Conservation (phyloP, 2,113 vertebrate species). For the Pelecanoides urinatrix region DNA sequence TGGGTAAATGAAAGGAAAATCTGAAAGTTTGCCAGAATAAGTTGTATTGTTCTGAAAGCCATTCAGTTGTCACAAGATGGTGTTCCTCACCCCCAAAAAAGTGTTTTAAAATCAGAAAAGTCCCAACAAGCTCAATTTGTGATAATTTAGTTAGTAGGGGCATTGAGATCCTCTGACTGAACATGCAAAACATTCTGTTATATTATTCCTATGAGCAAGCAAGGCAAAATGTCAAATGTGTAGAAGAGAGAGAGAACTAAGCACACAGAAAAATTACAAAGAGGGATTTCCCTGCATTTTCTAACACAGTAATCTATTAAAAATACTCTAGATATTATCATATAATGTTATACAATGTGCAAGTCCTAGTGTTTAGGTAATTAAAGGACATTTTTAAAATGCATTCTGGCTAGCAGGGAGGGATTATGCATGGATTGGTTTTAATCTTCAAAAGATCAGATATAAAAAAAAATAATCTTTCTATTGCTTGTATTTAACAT, state of each 20-base stretch:
- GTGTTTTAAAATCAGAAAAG: not conserved
- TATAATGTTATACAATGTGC: slow-evolving; percentile 11
- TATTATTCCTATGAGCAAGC: not conserved
- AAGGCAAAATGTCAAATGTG: not conserved
- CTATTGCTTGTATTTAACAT: slow-evolving; percentile 39
- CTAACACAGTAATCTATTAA: slow-evolving; percentile 8
- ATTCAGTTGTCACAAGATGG: not conserved
- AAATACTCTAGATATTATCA: slow-evolving; percentile 28
- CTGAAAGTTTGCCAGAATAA: not conserved
- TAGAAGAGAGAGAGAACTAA: not conserved
- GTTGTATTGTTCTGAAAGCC: not conserved
- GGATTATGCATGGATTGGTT: slow-evolving; percentile 53
- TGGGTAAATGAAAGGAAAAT: not conserved
- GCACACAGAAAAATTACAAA: not conserved
- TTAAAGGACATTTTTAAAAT: slow-evolving; percentile 53
- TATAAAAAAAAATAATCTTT: slow-evolving; percentile 32
- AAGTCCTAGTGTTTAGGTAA: slow-evolving; percentile 38
- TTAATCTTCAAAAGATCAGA: slow-evolving; percentile 64
- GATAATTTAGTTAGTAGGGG: not conserved
- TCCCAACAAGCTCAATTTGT: not conserved
- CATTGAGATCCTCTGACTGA: not conserved
- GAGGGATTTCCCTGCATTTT: slow-evolving; percentile 12
- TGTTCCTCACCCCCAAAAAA: accelerated
- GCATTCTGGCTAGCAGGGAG: not conserved
- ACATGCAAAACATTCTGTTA: not conserved